These are phyloP conservation scores for Lagria hirta DNA, from an alignment of 2,888 invertebrate species.

Conservation along the genomic window DNA sequence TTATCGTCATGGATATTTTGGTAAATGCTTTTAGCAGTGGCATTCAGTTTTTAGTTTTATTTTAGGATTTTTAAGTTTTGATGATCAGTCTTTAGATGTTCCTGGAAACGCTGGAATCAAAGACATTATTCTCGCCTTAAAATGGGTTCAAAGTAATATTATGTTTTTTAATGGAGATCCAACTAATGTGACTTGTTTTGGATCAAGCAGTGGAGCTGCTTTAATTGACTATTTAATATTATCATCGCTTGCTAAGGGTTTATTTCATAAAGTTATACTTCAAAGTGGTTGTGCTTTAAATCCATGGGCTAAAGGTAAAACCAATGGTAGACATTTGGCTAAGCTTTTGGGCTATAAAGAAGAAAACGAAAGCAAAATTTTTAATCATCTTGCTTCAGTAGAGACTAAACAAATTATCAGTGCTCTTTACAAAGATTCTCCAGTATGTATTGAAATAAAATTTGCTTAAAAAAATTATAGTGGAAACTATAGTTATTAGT, in stretches of 20 bases:
- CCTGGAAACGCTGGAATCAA: slow-evolving; percentile 60
- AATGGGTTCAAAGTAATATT: slow-evolving; percentile 58
- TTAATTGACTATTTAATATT: slow-evolving; percentile 57
- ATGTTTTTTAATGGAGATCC: slow-evolving; percentile 57
- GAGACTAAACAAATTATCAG: slow-evolving; percentile 35
- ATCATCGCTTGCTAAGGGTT: slow-evolving; percentile 53
- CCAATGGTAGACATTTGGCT: slow-evolving; percentile 35
- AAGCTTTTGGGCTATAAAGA: slow-evolving; percentile 40
- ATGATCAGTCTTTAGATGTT: slow-evolving; percentile 54
- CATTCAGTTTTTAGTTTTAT: slow-evolving; percentile 8
- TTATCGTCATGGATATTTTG: slow-evolving; percentile 50
- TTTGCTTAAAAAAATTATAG: too few species aligned
- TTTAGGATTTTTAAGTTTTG: slow-evolving; percentile 56
- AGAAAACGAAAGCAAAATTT: slow-evolving; percentile 40
- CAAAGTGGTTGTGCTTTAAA: slow-evolving; percentile 45
- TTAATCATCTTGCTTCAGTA: slow-evolving; percentile 38
- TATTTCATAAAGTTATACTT: slow-evolving; percentile 46
- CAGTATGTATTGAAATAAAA: slow-evolving; percentile 33
- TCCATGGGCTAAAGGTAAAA: slow-evolving; percentile 41
- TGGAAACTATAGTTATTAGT: not conserved
- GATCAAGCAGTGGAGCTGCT: slow-evolving; percentile 59
- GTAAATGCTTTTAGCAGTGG: too few species aligned
- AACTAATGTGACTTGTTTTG: slow-evolving; percentile 58
- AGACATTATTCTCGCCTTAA: slow-evolving; percentile 57
- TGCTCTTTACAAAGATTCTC: slow-evolving; percentile 34